These are phyloP conservation scores for Pristionchus exspectatus DNA, from an alignment of 2,888 invertebrate species.

Conservation along the genomic window DNA sequence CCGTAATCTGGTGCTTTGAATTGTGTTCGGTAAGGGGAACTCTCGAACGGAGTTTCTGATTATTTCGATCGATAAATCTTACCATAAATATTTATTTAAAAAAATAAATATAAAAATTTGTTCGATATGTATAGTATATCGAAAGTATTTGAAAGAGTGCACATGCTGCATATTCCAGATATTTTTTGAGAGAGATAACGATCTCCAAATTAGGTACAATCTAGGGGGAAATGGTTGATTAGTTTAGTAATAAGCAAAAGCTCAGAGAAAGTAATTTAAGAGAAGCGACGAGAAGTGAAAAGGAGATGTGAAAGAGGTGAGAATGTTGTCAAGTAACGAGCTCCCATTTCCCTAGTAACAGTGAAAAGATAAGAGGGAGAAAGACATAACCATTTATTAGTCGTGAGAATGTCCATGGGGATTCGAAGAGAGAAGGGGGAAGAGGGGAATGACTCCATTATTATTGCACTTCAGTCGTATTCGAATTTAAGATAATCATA, in stretches of 20 bases:
- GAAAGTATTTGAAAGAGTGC: no score
- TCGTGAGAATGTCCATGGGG: conserved; percentile 12
- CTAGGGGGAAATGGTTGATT: neutral
- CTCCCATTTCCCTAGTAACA: conserved; percentile 41
- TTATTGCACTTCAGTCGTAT: neutral
- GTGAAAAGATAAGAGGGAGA: conserved; percentile 1
- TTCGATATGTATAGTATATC: no score
- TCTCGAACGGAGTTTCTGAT: no score
- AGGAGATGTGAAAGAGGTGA: conserved; percentile 30
- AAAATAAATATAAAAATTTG: no score
- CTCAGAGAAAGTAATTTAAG: neutral
- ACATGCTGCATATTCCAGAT: no score
- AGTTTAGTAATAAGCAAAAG: neutral
- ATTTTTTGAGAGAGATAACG: neutral
- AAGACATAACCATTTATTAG: conserved; percentile 29
- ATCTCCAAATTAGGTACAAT: neutral
- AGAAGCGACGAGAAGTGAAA: neutral
- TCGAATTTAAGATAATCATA: neutral
- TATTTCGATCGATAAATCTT: no score
- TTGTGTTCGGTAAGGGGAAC: no score
- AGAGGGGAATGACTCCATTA: neutral
- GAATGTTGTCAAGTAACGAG: conserved; percentile 44
- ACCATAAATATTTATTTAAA: no score
- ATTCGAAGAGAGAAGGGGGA: neutral
- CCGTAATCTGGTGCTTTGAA: no score